Evolutionary conservation across 1,140 invertebrate species (phyloP), one percentile per base, ranked within the genome.

Genomic region (Lepidotrigona ventralis): DNA sequence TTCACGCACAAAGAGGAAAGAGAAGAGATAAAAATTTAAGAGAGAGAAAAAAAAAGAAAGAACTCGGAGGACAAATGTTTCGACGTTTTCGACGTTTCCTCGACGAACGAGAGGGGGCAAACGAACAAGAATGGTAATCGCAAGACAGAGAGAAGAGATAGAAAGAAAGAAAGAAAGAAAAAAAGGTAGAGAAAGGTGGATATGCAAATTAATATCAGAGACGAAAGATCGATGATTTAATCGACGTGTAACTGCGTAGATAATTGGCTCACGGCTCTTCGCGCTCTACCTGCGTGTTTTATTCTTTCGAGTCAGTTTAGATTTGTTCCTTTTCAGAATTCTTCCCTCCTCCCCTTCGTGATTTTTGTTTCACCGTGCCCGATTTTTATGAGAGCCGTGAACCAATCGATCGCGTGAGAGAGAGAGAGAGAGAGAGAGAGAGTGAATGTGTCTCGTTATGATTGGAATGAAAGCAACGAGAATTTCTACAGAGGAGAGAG

Each of bases 211-310:
- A 79, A 81, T 87, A 79, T 73, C 70, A 54, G 63, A 21, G 53
- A 75, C 39, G 68, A 54, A 79, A 74, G 51, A 87, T 79, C 83
- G 82, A 78, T 70, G 70, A 77, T 58, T 63, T 88, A 77, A 77
- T 60, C 39, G 86, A 77, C 54, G 56, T 23, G 56, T 79, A 88
- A 54, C 53, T 71, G 75, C 69, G 54, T 72, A 66, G 76, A 85
- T 83, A 85, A 88, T 88, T 88, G 86, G 83, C 80, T 88, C 86
- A 83, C 79, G 86, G 87, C 86, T 88, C 75, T 17, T 39, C 23
- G 51, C 46, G 29, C 60, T 73, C 26, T 26, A 75, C 68, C 70
- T 56, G 51, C 60, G 69, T 71, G 39, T 56, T 75, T 33, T 15
- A 46, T 78, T 39, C n/a, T 66, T n/a, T 64, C 56, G 21, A 23